Conservation (phyloP, 2,113 vertebrate species). For the Myrmophylax atrothorax region DNA sequence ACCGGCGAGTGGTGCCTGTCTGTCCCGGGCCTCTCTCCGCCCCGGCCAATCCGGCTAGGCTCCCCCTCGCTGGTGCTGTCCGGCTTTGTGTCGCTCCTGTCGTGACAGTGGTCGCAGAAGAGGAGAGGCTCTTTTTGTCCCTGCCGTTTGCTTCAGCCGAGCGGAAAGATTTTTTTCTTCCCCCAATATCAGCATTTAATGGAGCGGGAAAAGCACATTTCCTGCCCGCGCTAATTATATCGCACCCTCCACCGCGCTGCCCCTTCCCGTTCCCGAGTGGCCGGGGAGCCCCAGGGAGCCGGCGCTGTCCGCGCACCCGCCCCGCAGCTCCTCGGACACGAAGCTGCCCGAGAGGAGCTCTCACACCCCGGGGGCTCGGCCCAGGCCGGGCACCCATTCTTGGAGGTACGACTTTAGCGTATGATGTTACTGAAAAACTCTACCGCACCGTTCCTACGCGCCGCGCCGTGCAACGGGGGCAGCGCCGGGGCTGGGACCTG, state of each 20-base stretch:
- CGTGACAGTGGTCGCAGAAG: background rate
- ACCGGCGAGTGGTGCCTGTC: background rate
- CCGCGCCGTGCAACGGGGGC: background rate
- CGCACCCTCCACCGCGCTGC: background rate
- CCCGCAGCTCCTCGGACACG: background rate
- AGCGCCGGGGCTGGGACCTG: background rate
- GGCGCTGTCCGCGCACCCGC: background rate
- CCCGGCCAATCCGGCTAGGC: background rate
- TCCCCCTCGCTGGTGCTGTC: background rate
- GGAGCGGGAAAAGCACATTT: constrained; percentile 3
- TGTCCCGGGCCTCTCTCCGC: background rate
- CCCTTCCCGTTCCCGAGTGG: background rate
- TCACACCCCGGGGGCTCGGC: background rate
- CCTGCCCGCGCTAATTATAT: background rate
- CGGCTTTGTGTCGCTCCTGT: background rate
- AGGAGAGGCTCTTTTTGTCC: background rate
- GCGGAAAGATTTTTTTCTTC: background rate
- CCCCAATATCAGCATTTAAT: background rate
- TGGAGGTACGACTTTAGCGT: background rate
- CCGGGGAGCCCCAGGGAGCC: background rate
- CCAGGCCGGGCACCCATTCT: background rate
- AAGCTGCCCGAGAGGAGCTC: background rate
- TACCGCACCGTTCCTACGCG: background rate
- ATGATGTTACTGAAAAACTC: background rate
- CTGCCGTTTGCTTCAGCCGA: background rate